Percentiles rank a stretch among this genome's conserved stretches.
These are phyloP conservation scores for Microtus ochrogaster DNA, from an alignment of 2,113 vertebrate genomes.

Conservation along the genomic window DNA sequence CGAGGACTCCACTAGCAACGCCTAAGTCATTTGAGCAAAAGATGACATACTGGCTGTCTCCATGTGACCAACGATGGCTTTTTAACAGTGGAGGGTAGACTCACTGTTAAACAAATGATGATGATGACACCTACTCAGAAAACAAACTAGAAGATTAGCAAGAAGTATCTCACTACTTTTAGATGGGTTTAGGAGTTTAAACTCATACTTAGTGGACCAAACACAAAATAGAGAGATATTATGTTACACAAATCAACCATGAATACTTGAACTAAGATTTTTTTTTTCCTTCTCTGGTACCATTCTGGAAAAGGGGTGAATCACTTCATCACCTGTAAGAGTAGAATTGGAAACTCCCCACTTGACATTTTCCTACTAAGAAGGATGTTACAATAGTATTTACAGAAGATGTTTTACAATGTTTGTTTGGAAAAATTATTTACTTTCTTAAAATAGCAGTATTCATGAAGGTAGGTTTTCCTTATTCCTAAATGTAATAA, in stretches of 20 bases:
- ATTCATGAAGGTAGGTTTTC: no score
- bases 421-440: neutral
- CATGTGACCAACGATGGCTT: neutral
- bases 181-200: neutral
- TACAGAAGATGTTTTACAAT: neutral
- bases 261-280: neutral
- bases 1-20: neutral
- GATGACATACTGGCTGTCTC: no score
- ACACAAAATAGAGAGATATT: no score
- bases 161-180: neutral
- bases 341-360: neutral
- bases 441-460: neutral
- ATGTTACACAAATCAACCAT: neutral
- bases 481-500: no score
- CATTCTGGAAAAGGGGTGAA: neutral
- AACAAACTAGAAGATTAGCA: accelerated
- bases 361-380: neutral
- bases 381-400: neutral
- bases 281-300: neutral
- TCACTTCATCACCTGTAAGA: neutral
- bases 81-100: accelerated
- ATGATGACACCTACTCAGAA: neutral
- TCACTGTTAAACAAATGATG: neutral
- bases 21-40: neutral
- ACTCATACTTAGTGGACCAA: neutral